Percentiles rank a stretch among this genome's conserved stretches.
Conservation (phyloP, 2,888 invertebrate genomes). For the Thecophora atra region DNA sequence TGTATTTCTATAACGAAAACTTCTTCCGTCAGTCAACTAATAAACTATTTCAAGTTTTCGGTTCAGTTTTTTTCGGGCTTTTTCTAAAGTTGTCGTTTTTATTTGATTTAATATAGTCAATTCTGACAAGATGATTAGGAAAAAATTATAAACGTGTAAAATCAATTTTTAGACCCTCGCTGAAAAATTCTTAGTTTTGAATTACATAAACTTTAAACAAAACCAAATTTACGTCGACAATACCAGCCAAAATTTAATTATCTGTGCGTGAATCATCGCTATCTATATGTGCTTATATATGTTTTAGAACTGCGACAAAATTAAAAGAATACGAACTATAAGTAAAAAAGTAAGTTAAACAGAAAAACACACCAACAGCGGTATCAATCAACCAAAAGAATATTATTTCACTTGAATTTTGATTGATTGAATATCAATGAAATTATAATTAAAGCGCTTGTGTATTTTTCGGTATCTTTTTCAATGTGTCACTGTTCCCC, state of each 20-base stretch:
- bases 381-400: background rate
- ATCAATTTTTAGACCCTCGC: background rate
- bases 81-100: slow-evolving; percentile 1
- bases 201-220: background rate
- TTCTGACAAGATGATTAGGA: slow-evolving; percentile 30
- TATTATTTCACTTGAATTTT: background rate
- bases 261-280: no score
- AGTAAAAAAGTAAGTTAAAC: no score
- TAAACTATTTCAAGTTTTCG: slow-evolving; percentile 9
- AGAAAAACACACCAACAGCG: background rate
- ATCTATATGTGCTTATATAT: no score
- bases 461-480: no score
- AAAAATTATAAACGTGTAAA: slow-evolving; percentile 23
- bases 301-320: no score
- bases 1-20: background rate
- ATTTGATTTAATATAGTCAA: background rate
- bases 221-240: background rate
- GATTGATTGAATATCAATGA: no score
- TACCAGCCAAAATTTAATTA: background rate
- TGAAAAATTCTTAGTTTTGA: background rate
- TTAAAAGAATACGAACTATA: no score
- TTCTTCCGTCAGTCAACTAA: slow-evolving; percentile 1
- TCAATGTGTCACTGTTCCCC: no score
- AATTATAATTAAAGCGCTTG: no score
- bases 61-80: slow-evolving; percentile 2